Evolutionary conservation across 2,113 vertebrate genomes (phyloP).

Genomic region (Brienomyrus longianalis): DNA sequence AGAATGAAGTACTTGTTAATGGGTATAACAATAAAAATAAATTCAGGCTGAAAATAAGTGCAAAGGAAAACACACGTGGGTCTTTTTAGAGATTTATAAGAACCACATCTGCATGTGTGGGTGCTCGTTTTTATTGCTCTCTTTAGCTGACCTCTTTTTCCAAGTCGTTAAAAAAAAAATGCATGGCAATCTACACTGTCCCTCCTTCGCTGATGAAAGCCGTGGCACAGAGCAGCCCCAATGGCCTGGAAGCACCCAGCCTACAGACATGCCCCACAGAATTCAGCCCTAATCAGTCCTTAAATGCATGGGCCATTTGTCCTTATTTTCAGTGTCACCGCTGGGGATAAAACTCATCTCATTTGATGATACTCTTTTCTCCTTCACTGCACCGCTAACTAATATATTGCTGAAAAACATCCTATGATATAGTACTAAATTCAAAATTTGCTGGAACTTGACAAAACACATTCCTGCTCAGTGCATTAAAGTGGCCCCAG

Average conservation of each 20-base stretch:
- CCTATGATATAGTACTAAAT: neutral
- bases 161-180: neutral
- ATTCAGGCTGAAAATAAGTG: neutral
- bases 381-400: neutral
- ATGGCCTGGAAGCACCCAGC: neutral
- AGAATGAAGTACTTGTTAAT: neutral
- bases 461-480: neutral
- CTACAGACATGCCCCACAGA: neutral
- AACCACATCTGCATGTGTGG: constrained; percentile 7
- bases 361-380: neutral
- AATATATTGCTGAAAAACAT: neutral
- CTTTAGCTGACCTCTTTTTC: neutral
- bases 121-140: neutral
- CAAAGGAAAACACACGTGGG: neutral
- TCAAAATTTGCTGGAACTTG: neutral
- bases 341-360: neutral
- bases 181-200: neutral
- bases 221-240: neutral
- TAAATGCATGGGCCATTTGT: neutral
- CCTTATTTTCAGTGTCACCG: neutral
- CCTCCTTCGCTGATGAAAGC: neutral
- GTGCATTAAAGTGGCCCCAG: neutral
- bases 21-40: neutral
- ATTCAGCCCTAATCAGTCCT: neutral
- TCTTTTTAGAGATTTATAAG: neutral